Evolutionary conservation across 2,888 invertebrate genomes (phyloP).

Genomic region (Phlogophora meticulosa): DNA sequence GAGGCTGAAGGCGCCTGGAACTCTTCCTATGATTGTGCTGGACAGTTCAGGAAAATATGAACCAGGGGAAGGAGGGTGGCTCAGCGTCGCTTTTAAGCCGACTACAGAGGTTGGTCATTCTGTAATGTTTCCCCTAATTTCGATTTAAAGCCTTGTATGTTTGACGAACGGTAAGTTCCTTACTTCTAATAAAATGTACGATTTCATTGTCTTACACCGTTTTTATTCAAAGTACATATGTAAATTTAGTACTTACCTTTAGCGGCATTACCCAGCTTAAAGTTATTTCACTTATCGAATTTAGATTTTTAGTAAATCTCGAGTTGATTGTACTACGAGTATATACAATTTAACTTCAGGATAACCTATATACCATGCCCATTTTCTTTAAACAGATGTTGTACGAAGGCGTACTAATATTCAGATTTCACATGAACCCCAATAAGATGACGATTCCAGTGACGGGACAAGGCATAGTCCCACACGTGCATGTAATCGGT

Average conservation of each 20-base stretch:
- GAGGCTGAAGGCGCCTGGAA: constrained; percentile 76
- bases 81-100: constrained; percentile 92
- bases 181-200: no score
- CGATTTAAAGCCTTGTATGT: neutral
- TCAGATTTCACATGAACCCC: constrained; percentile 89
- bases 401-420: constrained; percentile 84
- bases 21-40: constrained; percentile 79
- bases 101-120: constrained; percentile 77
- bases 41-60: constrained; percentile 87
- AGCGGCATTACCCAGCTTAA: no score
- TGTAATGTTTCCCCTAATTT: neutral
- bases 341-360: neutral
- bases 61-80: constrained; percentile 87
- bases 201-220: no score
- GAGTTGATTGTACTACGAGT: no score
- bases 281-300: no score
- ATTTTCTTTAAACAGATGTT: constrained; percentile 75
- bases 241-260: no score
- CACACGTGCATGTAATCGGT: constrained; percentile 88
- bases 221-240: no score
- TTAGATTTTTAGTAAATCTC: no score
- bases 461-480: constrained; percentile 89
- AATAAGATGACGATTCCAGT: constrained; percentile 86
- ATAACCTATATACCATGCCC: neutral
- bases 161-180: no score